phyloP scores from a whole-genome alignment of 1,140 invertebrate genomes.

The Rhagoletis pomonella region DNA sequence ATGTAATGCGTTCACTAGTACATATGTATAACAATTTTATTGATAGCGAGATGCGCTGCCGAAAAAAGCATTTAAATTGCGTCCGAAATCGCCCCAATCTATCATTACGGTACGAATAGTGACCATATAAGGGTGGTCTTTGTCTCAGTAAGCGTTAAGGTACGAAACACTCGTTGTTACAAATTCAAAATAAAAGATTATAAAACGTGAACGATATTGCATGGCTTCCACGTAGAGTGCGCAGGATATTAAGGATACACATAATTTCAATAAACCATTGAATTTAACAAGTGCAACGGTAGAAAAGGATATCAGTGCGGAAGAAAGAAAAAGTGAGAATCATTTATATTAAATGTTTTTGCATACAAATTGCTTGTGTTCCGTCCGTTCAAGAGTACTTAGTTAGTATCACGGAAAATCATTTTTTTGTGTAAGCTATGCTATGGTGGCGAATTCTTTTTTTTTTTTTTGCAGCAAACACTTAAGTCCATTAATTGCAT shows the following conservation, averaged over 20 bases:
- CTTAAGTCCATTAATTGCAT: neutral
- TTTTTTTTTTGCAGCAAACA: neutral
- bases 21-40: neutral
- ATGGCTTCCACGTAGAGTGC: neutral
- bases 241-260: neutral
- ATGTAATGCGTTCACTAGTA: neutral
- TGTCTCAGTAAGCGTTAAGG: neutral
- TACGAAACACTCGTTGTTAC: neutral
- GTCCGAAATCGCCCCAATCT: neutral
- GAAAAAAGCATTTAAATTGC: constrained; percentile 32
- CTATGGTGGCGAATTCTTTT: too few species aligned
- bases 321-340: constrained; percentile 30
- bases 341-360: neutral
- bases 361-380: neutral
- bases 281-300: neutral
- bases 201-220: neutral
- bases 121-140: constrained; percentile 4
- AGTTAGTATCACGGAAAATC: too few species aligned
- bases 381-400: too few species aligned
- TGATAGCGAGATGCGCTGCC: constrained; percentile 8
- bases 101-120: constrained; percentile 20
- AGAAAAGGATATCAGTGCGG: neutral
- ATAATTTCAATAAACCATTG: neutral
- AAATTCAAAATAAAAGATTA: neutral
- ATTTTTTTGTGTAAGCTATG: too few species aligned